phyloP scores from a whole-genome alignment of 2,888 invertebrate species.

The Buathra laborator region DNA sequence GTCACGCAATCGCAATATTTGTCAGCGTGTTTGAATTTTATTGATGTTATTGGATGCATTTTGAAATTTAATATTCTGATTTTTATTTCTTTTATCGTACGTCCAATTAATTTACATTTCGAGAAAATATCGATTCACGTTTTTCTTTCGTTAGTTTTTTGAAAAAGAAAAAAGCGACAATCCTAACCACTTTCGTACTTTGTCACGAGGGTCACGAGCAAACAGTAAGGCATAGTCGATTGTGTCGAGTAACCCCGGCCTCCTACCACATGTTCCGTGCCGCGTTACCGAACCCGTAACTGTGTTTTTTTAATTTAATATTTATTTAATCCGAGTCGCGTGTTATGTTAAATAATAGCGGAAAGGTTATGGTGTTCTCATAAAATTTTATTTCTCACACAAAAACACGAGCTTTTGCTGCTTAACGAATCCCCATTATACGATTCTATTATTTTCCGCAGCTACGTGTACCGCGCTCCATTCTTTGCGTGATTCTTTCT shows the following conservation, averaged over 20 bases:
- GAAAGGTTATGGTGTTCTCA: background rate
- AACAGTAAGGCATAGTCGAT: background rate
- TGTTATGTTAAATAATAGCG: background rate
- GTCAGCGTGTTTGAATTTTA: no score
- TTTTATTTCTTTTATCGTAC: background rate
- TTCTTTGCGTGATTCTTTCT: constrained; percentile 51
- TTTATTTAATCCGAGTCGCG: background rate
- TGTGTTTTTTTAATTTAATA: background rate
- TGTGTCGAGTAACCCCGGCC: background rate
- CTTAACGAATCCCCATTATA: background rate
- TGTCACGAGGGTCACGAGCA: background rate
- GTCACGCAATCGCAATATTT: no score
- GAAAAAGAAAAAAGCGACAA: background rate
- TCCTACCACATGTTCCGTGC: background rate
- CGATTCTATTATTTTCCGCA: background rate
- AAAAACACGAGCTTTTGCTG: background rate
- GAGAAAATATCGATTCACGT: background rate
- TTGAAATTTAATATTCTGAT: background rate
- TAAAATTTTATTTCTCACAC: background rate
- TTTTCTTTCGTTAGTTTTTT: background rate
- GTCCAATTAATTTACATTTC: no score
- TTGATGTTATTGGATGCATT: no score
- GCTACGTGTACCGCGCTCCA: background rate
- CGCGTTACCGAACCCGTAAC: background rate
- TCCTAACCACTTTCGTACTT: background rate